Evolutionary conservation across 2,888 invertebrate species (phyloP), one percentile per base, ranked within the genome.

Genomic region (Nezara viridula): DNA sequence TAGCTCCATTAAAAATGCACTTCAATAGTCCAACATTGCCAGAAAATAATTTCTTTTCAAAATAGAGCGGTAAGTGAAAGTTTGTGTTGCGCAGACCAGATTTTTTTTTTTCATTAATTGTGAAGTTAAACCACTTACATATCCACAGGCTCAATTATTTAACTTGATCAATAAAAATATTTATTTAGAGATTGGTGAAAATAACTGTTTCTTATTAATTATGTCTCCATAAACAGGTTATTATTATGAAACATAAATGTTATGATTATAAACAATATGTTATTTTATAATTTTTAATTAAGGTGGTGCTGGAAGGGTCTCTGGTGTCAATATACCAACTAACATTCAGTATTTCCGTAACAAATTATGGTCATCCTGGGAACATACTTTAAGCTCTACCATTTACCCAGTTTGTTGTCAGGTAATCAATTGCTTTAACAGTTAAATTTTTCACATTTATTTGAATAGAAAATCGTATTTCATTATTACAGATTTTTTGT

Each of bases 341-440:
- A 94, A 94, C 91, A 94, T 94, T 16, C 94, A 94, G 47, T 93
- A 95, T 88, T 94, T 96, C 91, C 93, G 96, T 90, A 94, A 94
- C 73, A 94, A 96, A 92, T 94, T 98, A 10, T 98, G 98, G 98
- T 95, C 96, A 90, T 97, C 97, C 91, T 94, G 98, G 92, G 98
- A 98, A 92, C 96, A 96, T 93, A 93, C 97, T 16, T 96, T 98
- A 92, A 96, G 96, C 92, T 95, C 95, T 90, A 95, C 96, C 90
- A 94, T 97, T 73, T 96, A 94, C 91, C 95, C 95, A 89, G 95
- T 95, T 91, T 96, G 96, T 92, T 94, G 95, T 90, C 96, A 96
- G 93, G 95, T 95, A 86, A 89, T 37, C 86, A 40, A 90, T 88
- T 86, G 37, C 55, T 19, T 9, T 37, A 16, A 32, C 16, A 16